A percentile compares a stretch with the other conserved stretches of the same genome.
phyloP scores from a whole-genome alignment of 2,113 vertebrate species.

The Dasyprocta punctata region DNA sequence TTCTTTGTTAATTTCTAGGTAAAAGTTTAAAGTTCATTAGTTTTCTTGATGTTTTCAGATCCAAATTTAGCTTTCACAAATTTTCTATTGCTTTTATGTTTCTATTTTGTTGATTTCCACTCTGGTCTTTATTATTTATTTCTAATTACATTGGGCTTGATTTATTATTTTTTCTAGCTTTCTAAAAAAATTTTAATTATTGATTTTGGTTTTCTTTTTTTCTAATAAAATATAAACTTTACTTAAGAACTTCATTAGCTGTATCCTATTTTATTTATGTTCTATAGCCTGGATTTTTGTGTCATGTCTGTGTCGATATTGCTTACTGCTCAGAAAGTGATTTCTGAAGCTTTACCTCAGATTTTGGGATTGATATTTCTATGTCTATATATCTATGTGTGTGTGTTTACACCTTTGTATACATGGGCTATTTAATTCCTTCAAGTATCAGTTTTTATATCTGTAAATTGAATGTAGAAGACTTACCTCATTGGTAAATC shows the following conservation, averaged over 20 bases:
- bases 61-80: background rate
- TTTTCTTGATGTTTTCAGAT: slow-evolving; percentile 1
- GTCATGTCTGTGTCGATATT: background rate
- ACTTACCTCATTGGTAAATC: background rate
- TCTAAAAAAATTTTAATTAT: background rate
- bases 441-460: background rate
- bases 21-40: slow-evolving; percentile 33
- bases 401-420: background rate
- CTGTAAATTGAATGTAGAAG: background rate
- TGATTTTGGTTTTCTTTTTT: slow-evolving; percentile 40
- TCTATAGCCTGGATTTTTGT: background rate
- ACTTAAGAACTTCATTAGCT: background rate
- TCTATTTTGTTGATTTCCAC: background rate
- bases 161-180: slow-evolving; percentile 9
- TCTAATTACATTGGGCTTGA: slow-evolving; percentile 9
- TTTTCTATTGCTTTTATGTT: slow-evolving; percentile 18
- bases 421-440: background rate
- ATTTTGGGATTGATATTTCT: background rate
- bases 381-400: too few relatives aligned
- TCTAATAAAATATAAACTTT: slow-evolving; percentile 15
- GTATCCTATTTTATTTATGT: background rate
- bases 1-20: slow-evolving; percentile 20
- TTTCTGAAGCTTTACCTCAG: background rate
- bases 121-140: slow-evolving; percentile 14
- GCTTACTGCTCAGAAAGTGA: background rate